Percentiles rank a stretch among this genome's conserved stretches.
phyloP scores from a whole-genome alignment of 2,113 vertebrate species.

The Catharus minimus region DNA sequence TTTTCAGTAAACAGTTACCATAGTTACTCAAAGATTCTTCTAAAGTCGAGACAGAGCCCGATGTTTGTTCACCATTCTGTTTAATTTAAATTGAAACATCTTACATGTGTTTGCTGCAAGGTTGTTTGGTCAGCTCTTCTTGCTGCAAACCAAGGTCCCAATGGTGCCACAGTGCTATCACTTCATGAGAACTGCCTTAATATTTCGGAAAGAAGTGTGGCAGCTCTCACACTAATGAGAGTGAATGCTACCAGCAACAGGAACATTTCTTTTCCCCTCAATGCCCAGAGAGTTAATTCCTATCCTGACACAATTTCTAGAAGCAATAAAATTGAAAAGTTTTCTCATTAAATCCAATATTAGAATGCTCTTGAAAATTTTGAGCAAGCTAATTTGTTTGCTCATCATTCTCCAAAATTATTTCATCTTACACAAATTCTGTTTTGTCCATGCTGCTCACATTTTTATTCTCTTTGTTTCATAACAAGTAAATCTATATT shows the following conservation, averaged over 20 bases:
- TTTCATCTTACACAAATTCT: not conserved
- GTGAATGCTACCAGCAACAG: not conserved
- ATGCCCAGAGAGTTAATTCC: not conserved
- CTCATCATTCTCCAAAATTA: not conserved
- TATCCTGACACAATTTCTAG: not conserved
- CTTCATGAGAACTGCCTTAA: not conserved
- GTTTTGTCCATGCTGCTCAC: not conserved
- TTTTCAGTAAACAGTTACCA: conserved; percentile 39
- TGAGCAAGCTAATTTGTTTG: not conserved
- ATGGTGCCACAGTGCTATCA: not conserved
- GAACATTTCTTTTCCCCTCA: not conserved
- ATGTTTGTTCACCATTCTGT: not conserved
- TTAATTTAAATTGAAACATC: not conserved
- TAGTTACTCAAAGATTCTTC: conserved; percentile 5
- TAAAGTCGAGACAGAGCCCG: not conserved
- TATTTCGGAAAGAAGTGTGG: not conserved
- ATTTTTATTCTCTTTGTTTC: not conserved
- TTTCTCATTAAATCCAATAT: not conserved
- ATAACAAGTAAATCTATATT: not conserved
- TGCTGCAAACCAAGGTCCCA: not conserved
- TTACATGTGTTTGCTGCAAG: not conserved
- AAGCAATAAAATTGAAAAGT: not conserved
- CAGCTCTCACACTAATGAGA: not conserved
- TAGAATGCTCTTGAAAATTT: not conserved
- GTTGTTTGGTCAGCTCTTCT: not conserved